A percentile compares a stretch with the other conserved stretches of the same genome.
phyloP scores from a whole-genome alignment of 2,797 vertebrate species.

The Pipistrellus nathusii region DNA sequence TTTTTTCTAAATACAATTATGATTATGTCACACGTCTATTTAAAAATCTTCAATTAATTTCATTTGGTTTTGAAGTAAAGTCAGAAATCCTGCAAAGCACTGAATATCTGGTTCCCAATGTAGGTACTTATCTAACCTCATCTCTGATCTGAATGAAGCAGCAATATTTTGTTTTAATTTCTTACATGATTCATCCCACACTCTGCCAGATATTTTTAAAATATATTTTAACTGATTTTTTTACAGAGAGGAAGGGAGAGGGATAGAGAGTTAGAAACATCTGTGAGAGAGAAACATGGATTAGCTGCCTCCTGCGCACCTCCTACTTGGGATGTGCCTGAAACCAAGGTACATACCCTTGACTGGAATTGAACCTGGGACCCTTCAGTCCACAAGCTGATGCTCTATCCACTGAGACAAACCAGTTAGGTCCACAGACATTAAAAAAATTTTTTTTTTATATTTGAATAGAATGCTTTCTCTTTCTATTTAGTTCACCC shows the following conservation, averaged over 20 bases:
- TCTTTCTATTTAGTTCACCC: not conserved
- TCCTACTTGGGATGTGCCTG: too few relatives aligned
- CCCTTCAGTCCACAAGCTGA: too few relatives aligned
- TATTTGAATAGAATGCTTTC: not conserved
- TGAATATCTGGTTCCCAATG: not conserved
- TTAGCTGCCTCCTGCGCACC: too few relatives aligned
- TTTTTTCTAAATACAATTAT: not conserved
- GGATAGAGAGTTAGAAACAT: too few relatives aligned
- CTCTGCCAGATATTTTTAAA: not conserved
- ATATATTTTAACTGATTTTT: not conserved
- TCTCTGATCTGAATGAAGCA: not conserved
- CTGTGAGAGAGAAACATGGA: too few relatives aligned
- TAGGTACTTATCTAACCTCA: not conserved
- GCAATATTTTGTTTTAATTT: not conserved
- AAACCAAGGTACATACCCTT: too few relatives aligned
- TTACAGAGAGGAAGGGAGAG: too few relatives aligned
- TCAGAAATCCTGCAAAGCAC: not conserved
- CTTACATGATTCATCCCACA: not conserved
- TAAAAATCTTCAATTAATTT: not conserved
- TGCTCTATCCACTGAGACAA: too few relatives aligned
- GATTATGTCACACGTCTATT: not conserved
- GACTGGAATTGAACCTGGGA: too few relatives aligned
- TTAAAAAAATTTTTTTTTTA: not conserved
- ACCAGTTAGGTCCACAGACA: not conserved
- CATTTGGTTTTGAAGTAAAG: conserved; percentile 1